Evolutionary conservation across 2,797 vertebrate genomes (phyloP).

Genomic region (Mionectes olivaceus): DNA sequence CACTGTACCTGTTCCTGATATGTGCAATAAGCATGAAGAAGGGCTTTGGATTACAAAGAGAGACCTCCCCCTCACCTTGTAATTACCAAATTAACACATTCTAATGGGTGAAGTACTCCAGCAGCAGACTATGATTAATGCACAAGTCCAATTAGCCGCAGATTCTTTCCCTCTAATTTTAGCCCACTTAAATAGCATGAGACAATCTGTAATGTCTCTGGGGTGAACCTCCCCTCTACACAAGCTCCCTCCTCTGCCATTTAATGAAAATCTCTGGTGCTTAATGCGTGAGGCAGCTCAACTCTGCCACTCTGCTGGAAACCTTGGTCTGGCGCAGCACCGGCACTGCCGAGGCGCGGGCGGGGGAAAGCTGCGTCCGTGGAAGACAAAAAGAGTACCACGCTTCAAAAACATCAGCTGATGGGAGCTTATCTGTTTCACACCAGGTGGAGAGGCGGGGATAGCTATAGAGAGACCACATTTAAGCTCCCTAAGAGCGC

Average conservation of each 20-base stretch:
- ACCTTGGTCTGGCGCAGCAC: not conserved
- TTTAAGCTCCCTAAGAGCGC: not conserved
- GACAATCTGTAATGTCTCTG: constrained; percentile 67
- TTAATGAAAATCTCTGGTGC: constrained; percentile 71
- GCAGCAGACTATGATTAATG: constrained; percentile 75
- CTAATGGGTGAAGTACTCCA: constrained; percentile 70
- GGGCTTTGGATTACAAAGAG: constrained; percentile 67
- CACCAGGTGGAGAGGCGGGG: not conserved
- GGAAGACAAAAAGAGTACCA: not conserved
- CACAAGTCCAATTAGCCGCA: constrained; percentile 69
- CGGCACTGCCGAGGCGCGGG: accelerated
- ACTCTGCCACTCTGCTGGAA: constrained; percentile 64
- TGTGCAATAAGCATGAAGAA: constrained; percentile 55
- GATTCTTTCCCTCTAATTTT: constrained; percentile 68
- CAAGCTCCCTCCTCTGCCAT: constrained; percentile 41
- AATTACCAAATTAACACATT: constrained; percentile 82
- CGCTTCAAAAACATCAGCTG: not conserved
- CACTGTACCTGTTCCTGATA: not conserved
- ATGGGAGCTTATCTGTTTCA: not conserved
- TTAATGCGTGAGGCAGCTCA: constrained; percentile 59
- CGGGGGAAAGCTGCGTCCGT: not conserved
- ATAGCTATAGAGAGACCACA: not conserved
- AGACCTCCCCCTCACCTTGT: constrained; percentile 66
- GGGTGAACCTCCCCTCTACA: constrained; percentile 51
- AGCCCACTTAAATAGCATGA: constrained; percentile 72